Evolutionary conservation across 2,888 invertebrate genomes (phyloP).

Genomic region (Protodeltote pygarga): DNA sequence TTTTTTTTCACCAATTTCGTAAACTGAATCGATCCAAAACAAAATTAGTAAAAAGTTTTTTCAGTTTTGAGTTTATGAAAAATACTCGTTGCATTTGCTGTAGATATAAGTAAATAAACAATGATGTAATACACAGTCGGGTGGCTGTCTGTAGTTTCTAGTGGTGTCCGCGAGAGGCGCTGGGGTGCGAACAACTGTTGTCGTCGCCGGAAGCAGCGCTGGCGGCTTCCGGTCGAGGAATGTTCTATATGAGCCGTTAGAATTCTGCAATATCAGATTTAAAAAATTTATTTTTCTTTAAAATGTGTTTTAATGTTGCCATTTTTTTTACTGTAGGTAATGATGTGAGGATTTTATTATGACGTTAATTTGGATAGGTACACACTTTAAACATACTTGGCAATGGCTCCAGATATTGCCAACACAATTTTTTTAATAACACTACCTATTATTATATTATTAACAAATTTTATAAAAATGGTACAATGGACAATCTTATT

Average conservation of each 20-base stretch:
- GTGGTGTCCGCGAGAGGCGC: constrained; percentile 79
- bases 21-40: too few relatives aligned
- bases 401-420: too few relatives aligned
- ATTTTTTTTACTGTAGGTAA: constrained; percentile 5
- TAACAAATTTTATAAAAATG: too few relatives aligned
- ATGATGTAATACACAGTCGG: constrained; percentile 26
- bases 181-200: constrained; percentile 82
- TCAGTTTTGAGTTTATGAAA: too few relatives aligned
- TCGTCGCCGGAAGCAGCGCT: constrained; percentile 79
- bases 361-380: neutral
- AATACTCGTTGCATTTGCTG: neutral
- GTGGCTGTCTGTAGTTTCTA: constrained; percentile 61
- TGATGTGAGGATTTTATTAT: neutral
- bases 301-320: constrained; percentile 14
- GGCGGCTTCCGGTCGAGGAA: constrained; percentile 79
- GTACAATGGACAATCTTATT: too few relatives aligned
- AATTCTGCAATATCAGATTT: constrained; percentile 66
- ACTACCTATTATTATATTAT: too few relatives aligned
- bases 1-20: too few relatives aligned
- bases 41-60: too few relatives aligned
- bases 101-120: constrained; percentile 28
- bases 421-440: too few relatives aligned
- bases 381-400: too few relatives aligned
- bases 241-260: constrained; percentile 70
- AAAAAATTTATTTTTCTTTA: constrained; percentile 50